phyloP scores from a whole-genome alignment of 2,888 invertebrate genomes.

The Agriotes lineatus region DNA sequence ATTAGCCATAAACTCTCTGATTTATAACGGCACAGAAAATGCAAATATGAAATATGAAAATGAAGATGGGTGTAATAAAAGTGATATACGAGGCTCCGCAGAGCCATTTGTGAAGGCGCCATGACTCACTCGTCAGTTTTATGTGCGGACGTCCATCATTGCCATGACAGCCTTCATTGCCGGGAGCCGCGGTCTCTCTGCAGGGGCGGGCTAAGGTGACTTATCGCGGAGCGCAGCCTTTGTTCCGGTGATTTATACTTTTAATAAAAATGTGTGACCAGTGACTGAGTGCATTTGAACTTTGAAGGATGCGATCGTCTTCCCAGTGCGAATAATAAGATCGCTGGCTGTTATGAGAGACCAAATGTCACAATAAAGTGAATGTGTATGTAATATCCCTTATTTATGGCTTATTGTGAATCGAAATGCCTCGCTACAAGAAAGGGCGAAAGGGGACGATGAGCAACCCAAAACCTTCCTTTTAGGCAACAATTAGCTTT shows the following conservation, averaged over 20 bases:
- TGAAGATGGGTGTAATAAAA: slow-evolving; percentile 80
- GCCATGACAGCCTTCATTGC: slow-evolving; percentile 75
- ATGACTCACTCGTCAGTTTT: slow-evolving; percentile 81
- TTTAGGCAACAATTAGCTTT: too few species aligned
- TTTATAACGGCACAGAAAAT: slow-evolving; percentile 74
- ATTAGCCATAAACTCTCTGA: slow-evolving; percentile 76
- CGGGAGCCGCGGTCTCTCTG: slow-evolving; percentile 63
- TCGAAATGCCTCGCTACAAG: not conserved
- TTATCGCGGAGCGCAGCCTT: slow-evolving; percentile 69
- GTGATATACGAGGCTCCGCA: slow-evolving; percentile 83
- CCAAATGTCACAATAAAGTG: slow-evolving; percentile 21
- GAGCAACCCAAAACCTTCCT: too few species aligned
- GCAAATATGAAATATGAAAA: slow-evolving; percentile 74
- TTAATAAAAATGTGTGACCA: slow-evolving; percentile 76
- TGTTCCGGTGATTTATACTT: slow-evolving; percentile 76
- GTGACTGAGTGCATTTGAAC: slow-evolving; percentile 63
- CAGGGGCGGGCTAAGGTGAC: slow-evolving; percentile 66
- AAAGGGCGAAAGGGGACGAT: not conserved
- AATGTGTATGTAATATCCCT: slow-evolving; percentile 23
- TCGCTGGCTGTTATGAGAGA: slow-evolving; percentile 32
- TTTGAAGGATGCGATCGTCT: slow-evolving; percentile 49
- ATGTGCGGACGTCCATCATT: slow-evolving; percentile 80
- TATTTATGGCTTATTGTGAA: slow-evolving; percentile 22
- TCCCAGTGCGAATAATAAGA: slow-evolving; percentile 49
- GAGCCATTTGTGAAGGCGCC: slow-evolving; percentile 80